These are phyloP conservation scores for Athrips mouffetella DNA, from an alignment of 2,888 invertebrate genomes.

Conservation along the genomic window DNA sequence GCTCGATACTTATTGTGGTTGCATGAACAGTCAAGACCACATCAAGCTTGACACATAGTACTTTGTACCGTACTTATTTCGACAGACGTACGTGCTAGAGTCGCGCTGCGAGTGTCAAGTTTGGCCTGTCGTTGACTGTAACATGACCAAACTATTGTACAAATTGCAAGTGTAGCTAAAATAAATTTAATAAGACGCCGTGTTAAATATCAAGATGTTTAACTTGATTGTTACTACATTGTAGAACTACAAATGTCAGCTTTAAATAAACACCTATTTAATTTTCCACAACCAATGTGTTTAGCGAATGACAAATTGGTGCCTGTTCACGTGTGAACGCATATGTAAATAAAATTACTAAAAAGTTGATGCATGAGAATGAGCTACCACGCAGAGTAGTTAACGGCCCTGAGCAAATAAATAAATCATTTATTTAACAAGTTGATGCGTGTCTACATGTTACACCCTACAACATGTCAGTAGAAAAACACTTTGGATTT, in stretches of 20 bases:
- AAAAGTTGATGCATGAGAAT: slow-evolving; percentile 12
- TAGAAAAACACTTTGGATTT: no score
- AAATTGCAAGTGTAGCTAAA: no score
- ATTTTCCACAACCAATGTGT: background rate
- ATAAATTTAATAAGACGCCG: background rate
- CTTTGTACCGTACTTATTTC: no score
- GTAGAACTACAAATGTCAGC: background rate
- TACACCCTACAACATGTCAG: slow-evolving; percentile 9
- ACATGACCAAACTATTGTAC: no score
- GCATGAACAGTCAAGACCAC: no score
- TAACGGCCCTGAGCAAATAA: slow-evolving; percentile 15
- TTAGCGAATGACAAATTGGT: background rate
- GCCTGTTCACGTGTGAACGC: slow-evolving; percentile 5
- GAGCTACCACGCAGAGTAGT: slow-evolving; percentile 9
- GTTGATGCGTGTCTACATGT: slow-evolving; percentile 15
- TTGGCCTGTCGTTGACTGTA: no score
- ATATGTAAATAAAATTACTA: slow-evolving; percentile 14
- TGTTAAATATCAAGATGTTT: background rate
- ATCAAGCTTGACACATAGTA: no score
- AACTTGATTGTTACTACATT: no score
- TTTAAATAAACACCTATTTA: background rate
- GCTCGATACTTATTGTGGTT: no score
- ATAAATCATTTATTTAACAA: slow-evolving; percentile 21
- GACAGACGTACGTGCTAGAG: no score
- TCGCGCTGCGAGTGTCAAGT: no score